These are phyloP conservation scores for Apamea crenata DNA, from an alignment of 2,888 invertebrate genomes.

Conservation along the genomic window DNA sequence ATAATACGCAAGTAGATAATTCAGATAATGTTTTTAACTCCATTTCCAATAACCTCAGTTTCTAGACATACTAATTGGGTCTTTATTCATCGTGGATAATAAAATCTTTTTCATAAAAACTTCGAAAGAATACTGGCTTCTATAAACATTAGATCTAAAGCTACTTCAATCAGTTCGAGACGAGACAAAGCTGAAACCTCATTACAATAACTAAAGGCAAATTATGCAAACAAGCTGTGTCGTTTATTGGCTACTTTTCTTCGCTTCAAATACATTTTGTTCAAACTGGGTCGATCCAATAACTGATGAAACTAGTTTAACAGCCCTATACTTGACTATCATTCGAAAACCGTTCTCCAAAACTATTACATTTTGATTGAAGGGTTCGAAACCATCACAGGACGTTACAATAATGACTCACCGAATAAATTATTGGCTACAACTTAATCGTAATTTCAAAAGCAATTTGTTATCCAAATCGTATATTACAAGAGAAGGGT, in stretches of 20 bases:
- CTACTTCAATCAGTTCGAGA: constrained; percentile 28
- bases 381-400: constrained; percentile 17
- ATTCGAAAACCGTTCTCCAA: constrained; percentile 18
- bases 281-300: constrained; percentile 39
- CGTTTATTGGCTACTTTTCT: constrained; percentile 30
- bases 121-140: neutral
- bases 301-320: constrained; percentile 19
- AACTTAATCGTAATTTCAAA: constrained; percentile 70
- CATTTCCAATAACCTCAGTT: neutral
- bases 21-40: neutral
- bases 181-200: constrained; percentile 15
- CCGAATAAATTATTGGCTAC: constrained; percentile 56
- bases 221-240: constrained; percentile 46
- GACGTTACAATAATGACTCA: constrained; percentile 42
- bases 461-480: constrained; percentile 72
- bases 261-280: constrained; percentile 11
- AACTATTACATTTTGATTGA: constrained; percentile 52
- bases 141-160: neutral
- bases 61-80: neutral
- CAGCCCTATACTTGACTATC: neutral
- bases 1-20: neutral
- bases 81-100: neutral
- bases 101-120: neutral
- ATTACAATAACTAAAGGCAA: constrained; percentile 31
- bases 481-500: constrained; percentile 73